phyloP scores from a whole-genome alignment of 2,113 vertebrate species.

The Dryoscopus gambensis region DNA sequence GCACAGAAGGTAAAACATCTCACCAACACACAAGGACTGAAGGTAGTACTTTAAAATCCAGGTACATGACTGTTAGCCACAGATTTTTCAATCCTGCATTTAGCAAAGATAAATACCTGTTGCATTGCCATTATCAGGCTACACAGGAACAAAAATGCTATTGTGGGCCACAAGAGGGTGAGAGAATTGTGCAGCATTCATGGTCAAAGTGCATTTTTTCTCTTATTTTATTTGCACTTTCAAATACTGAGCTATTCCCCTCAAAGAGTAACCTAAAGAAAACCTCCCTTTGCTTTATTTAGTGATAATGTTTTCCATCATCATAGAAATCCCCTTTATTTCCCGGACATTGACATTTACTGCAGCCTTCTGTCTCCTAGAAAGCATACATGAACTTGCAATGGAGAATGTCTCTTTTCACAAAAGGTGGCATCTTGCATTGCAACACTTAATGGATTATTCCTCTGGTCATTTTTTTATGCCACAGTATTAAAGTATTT shows the following conservation, averaged over 20 bases:
- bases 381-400: not conserved
- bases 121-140: not conserved
- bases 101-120: not conserved
- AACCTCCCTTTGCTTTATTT: not conserved
- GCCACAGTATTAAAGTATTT: not conserved
- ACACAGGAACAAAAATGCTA: not conserved
- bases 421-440: not conserved
- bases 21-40: not conserved
- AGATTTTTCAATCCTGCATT: not conserved
- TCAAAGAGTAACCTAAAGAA: not conserved
- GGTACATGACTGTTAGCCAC: not conserved
- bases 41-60: not conserved
- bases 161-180: not conserved
- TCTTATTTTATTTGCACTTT: not conserved
- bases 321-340: not conserved
- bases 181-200: not conserved
- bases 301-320: not conserved
- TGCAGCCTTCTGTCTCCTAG: not conserved
- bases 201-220: not conserved
- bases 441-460: not conserved
- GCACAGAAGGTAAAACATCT: not conserved
- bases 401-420: not conserved
- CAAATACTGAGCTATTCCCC: not conserved
- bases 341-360: not conserved
- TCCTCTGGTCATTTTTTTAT: not conserved